These are phyloP conservation scores for Lasioglossum villosulum DNA, from an alignment of 2,888 invertebrate genomes.

Conservation along the genomic window DNA sequence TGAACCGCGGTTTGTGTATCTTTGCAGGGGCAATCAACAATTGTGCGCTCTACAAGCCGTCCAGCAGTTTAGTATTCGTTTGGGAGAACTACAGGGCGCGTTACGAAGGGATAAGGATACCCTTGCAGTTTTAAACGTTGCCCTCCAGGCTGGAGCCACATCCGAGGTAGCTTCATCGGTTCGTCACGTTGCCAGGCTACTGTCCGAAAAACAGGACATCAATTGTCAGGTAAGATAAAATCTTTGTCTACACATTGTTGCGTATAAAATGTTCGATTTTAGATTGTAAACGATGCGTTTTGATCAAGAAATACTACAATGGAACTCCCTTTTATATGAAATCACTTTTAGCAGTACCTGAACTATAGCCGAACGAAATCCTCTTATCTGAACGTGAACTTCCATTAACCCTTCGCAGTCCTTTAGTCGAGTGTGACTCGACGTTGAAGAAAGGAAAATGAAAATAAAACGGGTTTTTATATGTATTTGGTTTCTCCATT, in stretches of 20 bases:
- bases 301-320: too few species aligned
- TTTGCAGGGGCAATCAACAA: conserved; percentile 89
- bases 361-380: too few species aligned
- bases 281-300: too few species aligned
- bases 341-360: too few species aligned
- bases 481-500: too few species aligned
- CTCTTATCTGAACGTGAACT: too few species aligned
- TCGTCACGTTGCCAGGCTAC: conserved; percentile 86
- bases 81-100: conserved; percentile 91
- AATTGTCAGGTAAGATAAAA: conserved; percentile 75
- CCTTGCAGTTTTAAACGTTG: conserved; percentile 86
- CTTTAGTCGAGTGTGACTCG: too few species aligned
- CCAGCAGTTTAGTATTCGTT: conserved; percentile 90
- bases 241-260: neutral
- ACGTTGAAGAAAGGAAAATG: too few species aligned
- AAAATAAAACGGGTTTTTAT: too few species aligned
- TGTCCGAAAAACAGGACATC: conserved; percentile 85
- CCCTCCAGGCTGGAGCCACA: conserved; percentile 84
- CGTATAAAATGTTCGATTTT: too few species aligned
- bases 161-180: conserved; percentile 86
- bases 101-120: conserved; percentile 90
- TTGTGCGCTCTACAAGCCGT: conserved; percentile 90
- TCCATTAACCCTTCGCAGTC: too few species aligned
- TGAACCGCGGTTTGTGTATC: conserved; percentile 42
- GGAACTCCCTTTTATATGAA: too few species aligned